Evolutionary conservation across 2,888 invertebrate species (phyloP), one percentile per base, ranked within the genome.

Genomic region (Hermaeophaga mercurialis): DNA sequence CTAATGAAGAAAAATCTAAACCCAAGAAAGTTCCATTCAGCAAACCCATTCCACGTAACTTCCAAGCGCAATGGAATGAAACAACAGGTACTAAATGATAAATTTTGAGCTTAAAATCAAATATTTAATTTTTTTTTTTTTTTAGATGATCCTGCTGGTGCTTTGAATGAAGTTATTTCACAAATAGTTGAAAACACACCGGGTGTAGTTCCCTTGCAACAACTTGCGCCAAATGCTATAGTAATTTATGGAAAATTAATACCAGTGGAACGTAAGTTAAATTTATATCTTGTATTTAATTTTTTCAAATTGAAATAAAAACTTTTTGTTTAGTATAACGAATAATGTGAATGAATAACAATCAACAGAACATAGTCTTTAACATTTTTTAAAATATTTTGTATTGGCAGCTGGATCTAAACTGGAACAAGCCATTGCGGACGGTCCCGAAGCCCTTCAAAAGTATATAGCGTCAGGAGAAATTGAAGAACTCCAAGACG

Each of bases 11-110:
- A 31, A 86, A 87, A 74, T 82, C 84, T 55, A 88, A 88, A 67
- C 82, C 87, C 31, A 91, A 91, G 72, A 91, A 91, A 75, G 92
- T 94, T 50, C 96, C 96, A 5, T 96, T 94, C 73, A 93, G 95
- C 68, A 95, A 96, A 77, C 96, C 96, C 11, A 96, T 97, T 75
- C 96, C 96, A 1, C 87, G 92, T 69, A 93, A 94, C 73, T 97
- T 97, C 80, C 95, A 96, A 80, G 93, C 92, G n/a, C 94, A 95
- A 66, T 97, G 97, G 97, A 93, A 92, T 70, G 90, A 91, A 74
- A 87, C 88, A 49, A 72, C 69, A 64, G 67, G 64, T 64, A 52
- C n/a, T 11, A 41, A n/a, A 24, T n/a, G n/a, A n/a, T n/a, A n/a
- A n/a, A n/a, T n/a, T n/a, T n/a, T n/a, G n/a, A n/a, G n/a, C n/a